A percentile compares a stretch with the other conserved stretches of the same genome.
These are phyloP conservation scores for Cinclus cinclus DNA, from an alignment of 2,113 vertebrate genomes.

Conservation along the genomic window DNA sequence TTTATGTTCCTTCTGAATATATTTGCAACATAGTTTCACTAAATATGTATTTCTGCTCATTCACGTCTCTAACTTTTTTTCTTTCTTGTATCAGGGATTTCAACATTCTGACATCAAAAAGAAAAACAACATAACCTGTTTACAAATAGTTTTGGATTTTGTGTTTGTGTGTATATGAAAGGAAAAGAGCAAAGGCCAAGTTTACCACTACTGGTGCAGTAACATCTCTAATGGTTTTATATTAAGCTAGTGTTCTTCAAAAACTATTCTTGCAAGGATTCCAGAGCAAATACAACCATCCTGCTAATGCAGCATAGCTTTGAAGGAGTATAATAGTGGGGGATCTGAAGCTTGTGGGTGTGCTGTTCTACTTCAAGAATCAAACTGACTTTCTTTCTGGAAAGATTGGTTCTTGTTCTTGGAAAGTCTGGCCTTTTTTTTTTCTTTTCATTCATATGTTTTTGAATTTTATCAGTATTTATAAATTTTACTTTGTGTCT, in stretches of 20 bases:
- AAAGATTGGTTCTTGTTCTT: background rate
- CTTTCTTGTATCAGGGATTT: background rate
- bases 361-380: background rate
- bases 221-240: background rate
- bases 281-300: background rate
- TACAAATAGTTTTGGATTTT: background rate
- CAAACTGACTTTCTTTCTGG: background rate
- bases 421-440: background rate
- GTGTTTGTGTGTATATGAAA: background rate
- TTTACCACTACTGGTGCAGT: background rate
- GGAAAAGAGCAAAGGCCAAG: background rate
- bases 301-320: background rate
- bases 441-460: background rate
- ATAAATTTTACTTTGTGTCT: background rate
- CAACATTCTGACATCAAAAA: background rate
- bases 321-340: background rate
- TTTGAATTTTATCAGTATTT: background rate
- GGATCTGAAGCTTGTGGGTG: background rate
- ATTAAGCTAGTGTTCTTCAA: background rate
- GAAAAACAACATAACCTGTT: background rate
- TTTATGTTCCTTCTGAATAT: background rate
- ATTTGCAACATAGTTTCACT: background rate
- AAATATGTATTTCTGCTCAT: background rate
- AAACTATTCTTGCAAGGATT: background rate
- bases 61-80: background rate